phyloP scores from a whole-genome alignment of 2,113 vertebrate species.

The Stomatorhinus ivindoensis region DNA sequence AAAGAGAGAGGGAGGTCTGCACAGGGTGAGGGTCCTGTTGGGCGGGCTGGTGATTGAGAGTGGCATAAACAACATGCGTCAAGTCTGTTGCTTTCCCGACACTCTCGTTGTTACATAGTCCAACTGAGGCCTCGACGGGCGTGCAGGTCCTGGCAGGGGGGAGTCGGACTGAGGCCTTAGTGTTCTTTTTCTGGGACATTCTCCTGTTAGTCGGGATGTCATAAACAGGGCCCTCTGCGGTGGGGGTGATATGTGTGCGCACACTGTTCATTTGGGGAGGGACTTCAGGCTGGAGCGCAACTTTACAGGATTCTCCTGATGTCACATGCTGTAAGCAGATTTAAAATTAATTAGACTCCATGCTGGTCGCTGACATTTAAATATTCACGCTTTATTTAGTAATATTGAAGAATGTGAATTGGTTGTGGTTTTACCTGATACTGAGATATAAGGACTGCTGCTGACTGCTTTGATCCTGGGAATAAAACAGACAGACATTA shows the following conservation, averaged over 20 bases:
- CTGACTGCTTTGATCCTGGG: constrained; percentile 26
- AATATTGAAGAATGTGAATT: too few relatives aligned
- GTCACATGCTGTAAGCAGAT: neutral
- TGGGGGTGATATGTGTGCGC: neutral
- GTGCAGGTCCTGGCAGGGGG: neutral
- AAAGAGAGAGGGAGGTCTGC: neutral
- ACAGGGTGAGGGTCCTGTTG: neutral
- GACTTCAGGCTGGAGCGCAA: neutral
- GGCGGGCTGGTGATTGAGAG: constrained; percentile 43
- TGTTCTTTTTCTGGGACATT: neutral
- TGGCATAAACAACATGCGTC: constrained; percentile 42
- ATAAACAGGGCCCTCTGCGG: neutral
- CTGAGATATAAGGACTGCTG: constrained; percentile 20
- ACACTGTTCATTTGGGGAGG: constrained; percentile 24
- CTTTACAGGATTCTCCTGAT: neutral
- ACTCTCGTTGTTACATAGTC: neutral
- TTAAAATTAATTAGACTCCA: neutral
- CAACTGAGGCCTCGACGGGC: neutral
- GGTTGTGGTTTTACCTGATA: constrained; percentile 40
- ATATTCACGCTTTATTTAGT: neutral
- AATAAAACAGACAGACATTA: neutral
- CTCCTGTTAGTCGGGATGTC: neutral
- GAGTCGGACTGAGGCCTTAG: neutral
- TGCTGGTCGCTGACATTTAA: neutral
- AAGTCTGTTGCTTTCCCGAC: neutral